Conservation (phyloP, 2,113 vertebrate species). For the Indicator maculatus region DNA sequence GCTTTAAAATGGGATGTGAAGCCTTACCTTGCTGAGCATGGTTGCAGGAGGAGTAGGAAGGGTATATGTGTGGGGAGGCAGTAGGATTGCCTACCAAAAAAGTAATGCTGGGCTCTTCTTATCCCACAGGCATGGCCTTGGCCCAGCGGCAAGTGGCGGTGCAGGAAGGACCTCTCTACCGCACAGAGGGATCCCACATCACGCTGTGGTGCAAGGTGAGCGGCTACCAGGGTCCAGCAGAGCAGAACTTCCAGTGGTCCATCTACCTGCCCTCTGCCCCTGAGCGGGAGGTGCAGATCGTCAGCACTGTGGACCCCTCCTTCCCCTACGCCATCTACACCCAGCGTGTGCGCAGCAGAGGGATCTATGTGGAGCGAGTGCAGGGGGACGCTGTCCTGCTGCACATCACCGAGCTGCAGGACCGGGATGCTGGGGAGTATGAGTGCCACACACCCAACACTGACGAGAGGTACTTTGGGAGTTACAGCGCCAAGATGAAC, state of each 20-base stretch:
- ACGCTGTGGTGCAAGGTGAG: constrained; percentile 95
- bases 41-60: accelerated
- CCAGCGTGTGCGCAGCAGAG: constrained; percentile 82
- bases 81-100: accelerated
- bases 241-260: constrained; percentile 92
- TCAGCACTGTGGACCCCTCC: constrained; percentile 88
- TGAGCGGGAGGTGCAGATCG: constrained; percentile 89
- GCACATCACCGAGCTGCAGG: constrained; percentile 89
- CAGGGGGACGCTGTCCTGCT: constrained; percentile 81
- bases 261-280: constrained; percentile 85
- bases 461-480: constrained; percentile 63
- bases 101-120: background rate
- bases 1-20: background rate
- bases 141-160: constrained; percentile 88
- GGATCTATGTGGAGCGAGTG: constrained; percentile 90
- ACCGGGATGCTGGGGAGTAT: constrained; percentile 83
- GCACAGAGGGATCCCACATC: constrained; percentile 89
- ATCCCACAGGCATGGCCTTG: constrained; percentile 66
- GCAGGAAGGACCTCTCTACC: constrained; percentile 87
- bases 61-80: too few species aligned
- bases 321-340: constrained; percentile 91
- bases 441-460: constrained; percentile 83
- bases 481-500: constrained; percentile 85
- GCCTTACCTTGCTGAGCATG: accelerated
- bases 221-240: constrained; percentile 48